Conservation (phyloP, 2,113 vertebrate genomes). For the Centropus unirufus region DNA sequence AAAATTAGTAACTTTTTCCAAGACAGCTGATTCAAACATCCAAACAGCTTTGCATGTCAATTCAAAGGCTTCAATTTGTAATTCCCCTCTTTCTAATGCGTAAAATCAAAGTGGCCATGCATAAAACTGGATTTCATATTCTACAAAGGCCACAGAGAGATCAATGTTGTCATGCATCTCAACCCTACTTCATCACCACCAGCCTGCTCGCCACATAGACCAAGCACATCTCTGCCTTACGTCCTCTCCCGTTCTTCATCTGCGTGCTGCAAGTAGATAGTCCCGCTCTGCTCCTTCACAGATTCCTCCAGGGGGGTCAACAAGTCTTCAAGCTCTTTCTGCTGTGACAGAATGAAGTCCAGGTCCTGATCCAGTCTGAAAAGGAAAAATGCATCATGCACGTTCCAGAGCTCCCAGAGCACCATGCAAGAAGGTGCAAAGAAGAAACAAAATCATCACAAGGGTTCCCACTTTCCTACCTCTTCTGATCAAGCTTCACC, state of each 20-base stretch:
- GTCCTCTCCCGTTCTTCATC: constrained; percentile 96
- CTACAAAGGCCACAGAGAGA: not conserved
- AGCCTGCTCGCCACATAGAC: not conserved
- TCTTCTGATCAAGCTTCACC: constrained; percentile 95
- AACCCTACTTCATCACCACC: not conserved
- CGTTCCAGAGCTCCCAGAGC: not conserved
- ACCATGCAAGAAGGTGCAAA: not conserved
- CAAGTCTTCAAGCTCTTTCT: constrained; percentile 96
- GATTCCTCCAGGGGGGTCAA: constrained; percentile 91
- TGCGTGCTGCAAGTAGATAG: constrained; percentile 95
- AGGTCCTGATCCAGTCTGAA: constrained; percentile 92
- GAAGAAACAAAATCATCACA: not conserved
- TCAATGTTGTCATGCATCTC: not conserved
- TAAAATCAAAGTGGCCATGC: not conserved
- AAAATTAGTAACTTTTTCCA: not conserved
- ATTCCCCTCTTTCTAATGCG: not conserved
- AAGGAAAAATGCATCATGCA: not conserved
- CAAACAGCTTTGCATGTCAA: not conserved
- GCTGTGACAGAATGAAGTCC: constrained; percentile 96
- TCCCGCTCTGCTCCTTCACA: constrained; percentile 94
- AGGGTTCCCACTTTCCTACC: constrained; percentile 15
- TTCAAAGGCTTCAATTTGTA: not conserved
- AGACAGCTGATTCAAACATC: not conserved
- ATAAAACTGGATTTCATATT: too few species aligned
- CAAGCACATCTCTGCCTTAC: constrained; percentile 45